Evolutionary conservation across 2,888 invertebrate genomes (phyloP).

Genomic region (Hipparchia sbordonii): DNA sequence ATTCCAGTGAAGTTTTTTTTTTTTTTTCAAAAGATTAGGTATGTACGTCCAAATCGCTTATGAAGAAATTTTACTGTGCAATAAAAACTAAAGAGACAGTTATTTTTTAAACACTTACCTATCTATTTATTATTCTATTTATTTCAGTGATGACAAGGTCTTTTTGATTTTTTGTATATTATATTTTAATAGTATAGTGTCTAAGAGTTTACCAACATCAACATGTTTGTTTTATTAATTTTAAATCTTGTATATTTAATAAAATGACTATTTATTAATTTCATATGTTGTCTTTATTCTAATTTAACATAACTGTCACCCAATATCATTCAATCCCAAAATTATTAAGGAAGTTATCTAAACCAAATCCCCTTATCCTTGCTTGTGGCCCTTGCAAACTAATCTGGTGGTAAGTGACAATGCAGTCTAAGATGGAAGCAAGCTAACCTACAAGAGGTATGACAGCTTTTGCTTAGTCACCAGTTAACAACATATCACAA

Average conservation of each 20-base stretch:
- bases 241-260: constrained; percentile 19
- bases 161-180: constrained; percentile 20
- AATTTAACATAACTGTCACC: not conserved
- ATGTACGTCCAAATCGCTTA: constrained; percentile 69
- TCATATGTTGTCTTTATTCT: constrained; percentile 18
- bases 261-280: constrained; percentile 26
- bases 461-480: too few species aligned
- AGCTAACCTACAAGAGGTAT: too few species aligned
- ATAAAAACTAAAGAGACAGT: constrained; percentile 51
- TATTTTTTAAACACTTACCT: constrained; percentile 34
- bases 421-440: too few species aligned
- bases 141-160: constrained; percentile 30
- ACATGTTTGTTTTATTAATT: constrained; percentile 20
- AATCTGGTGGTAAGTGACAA: not conserved
- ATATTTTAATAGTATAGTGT: constrained; percentile 7
- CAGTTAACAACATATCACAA: too few species aligned
- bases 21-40: constrained; percentile 15
- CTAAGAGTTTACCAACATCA: constrained; percentile 7
- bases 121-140: constrained; percentile 27
- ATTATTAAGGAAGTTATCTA: too few species aligned
- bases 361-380: too few species aligned
- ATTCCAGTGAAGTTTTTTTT: constrained; percentile 13
- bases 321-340: not conserved
- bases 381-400: not conserved
- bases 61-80: constrained; percentile 63